Evolutionary conservation across 2,113 vertebrate species (phyloP), one percentile per base, ranked within the genome.

Genomic region (Cheirogaleus medius): DNA sequence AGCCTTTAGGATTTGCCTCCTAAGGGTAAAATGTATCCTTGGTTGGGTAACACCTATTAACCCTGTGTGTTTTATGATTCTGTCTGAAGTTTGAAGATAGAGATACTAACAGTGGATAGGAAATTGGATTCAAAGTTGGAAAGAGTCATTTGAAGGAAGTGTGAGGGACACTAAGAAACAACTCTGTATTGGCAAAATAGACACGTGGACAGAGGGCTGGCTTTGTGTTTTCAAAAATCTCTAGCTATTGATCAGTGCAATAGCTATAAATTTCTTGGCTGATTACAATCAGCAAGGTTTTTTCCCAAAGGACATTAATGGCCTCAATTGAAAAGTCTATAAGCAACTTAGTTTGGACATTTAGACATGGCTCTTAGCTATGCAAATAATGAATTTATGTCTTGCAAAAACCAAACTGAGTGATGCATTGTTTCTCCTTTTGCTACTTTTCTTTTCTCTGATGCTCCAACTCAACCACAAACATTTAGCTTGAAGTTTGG

Each of bases 271-370:
- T 90, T 95, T 93, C 88, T 96, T 90, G 52, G 87, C 86, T 95
- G 69, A 95, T 97, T 96, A 97, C 58, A 93, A 42, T 94, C 93
- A 90, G 82, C 83, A 71, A 93, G 56, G 49, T 86, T 97, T 97
- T 97, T 93, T 6, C 17, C 71, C 93, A 95, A 92, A 87, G 74
- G 54, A 90, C 69, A 86, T 93, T 97, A 95, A 97, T 80, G 60
- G 64, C 94, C 69, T 98, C 96, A 80, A 73, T 94, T 80, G 96
- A 97, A 98, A 97, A 63, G 66, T 97, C 89, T 92, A 97, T 95
- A 89, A 88, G 87, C 96, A 97, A 94, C 82, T 82, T 96, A 86
- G 25, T 96, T 95, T 88, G 96, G 77, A 84, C 92, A 58, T 77
- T 58, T 95, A 78, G 94, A 73, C 47, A 47, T 95, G 76, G 58